Conservation (phyloP, 2,113 vertebrate species). For the Myrmecophaga tridactyla region DNA sequence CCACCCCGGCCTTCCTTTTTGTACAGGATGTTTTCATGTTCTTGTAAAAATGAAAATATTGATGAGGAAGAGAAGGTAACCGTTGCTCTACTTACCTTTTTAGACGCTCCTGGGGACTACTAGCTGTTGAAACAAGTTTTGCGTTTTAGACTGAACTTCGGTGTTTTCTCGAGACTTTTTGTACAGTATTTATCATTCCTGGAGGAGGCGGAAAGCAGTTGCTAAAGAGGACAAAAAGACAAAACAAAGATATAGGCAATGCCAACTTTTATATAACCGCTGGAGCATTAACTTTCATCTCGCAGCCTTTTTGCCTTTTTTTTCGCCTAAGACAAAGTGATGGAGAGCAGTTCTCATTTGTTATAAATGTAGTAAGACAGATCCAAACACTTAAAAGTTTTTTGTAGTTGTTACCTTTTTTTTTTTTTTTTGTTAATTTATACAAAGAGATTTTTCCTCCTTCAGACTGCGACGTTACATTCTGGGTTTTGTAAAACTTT, state of each 20-base stretch:
- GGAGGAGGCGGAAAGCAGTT: constrained; percentile 74
- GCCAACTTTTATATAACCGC: constrained; percentile 83
- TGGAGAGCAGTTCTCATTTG: constrained; percentile 69
- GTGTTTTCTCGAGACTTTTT: constrained; percentile 87
- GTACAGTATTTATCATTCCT: constrained; percentile 90
- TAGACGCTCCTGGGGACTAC: constrained; percentile 74
- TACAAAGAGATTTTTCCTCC: constrained; percentile 69
- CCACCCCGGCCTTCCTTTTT: constrained; percentile 83
- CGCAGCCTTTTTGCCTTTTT: constrained; percentile 63
- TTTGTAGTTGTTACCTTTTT: constrained; percentile 20
- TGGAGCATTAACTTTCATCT: constrained; percentile 57
- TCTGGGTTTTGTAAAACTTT: constrained; percentile 90
- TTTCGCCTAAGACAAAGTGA: constrained; percentile 63
- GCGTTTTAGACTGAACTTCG: constrained; percentile 79
- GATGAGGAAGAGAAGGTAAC: constrained; percentile 85
- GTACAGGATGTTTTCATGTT: constrained; percentile 91
- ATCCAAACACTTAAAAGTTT: constrained; percentile 69
- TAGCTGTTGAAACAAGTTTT: constrained; percentile 75
- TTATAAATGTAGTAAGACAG: constrained; percentile 72
- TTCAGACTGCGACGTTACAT: constrained; percentile 78
- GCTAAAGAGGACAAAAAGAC: constrained; percentile 62
- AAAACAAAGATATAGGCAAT: constrained; percentile 72
- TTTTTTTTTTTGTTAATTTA: constrained; percentile 83
- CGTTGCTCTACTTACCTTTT: constrained; percentile 80
- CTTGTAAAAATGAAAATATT: constrained; percentile 82